Conservation (phyloP, 2,888 invertebrate genomes). For the Acanthopleura granulata region DNA sequence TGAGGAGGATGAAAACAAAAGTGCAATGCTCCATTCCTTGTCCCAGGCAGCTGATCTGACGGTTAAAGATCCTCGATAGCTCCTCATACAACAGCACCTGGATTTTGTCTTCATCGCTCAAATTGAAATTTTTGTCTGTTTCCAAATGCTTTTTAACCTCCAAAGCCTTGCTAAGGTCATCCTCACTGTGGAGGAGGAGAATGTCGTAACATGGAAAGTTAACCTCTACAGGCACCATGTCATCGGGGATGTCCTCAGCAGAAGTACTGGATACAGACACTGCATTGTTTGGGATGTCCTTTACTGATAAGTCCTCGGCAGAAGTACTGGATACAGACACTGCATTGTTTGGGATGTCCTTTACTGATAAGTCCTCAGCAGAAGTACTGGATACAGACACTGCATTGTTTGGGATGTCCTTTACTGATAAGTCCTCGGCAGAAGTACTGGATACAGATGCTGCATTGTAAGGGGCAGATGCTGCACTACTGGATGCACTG, state of each 20-base stretch:
- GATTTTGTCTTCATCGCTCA: slow-evolving; percentile 27
- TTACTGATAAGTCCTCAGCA: no score
- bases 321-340: no score
- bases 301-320: no score
- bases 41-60: slow-evolving; percentile 35
- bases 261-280: no score
- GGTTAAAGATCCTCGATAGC: slow-evolving; percentile 29
- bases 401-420: no score
- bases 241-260: background rate
- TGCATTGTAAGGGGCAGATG: no score
- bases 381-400: no score
- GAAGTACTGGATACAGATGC: no score
- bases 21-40: slow-evolving; percentile 48
- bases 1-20: slow-evolving; percentile 52
- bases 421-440: no score
- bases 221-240: slow-evolving; percentile 37
- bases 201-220: slow-evolving; percentile 46
- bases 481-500: no score
- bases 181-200: slow-evolving; percentile 44
- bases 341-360: no score
- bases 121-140: slow-evolving; percentile 22
- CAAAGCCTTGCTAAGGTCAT: slow-evolving; percentile 39
- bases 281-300: no score
- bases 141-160: slow-evolving; percentile 39
- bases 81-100: slow-evolving; percentile 42